Evolutionary conservation across 1,140 invertebrate species (phyloP), one percentile per base, ranked within the genome.

Genomic region (Pinna nobilis): DNA sequence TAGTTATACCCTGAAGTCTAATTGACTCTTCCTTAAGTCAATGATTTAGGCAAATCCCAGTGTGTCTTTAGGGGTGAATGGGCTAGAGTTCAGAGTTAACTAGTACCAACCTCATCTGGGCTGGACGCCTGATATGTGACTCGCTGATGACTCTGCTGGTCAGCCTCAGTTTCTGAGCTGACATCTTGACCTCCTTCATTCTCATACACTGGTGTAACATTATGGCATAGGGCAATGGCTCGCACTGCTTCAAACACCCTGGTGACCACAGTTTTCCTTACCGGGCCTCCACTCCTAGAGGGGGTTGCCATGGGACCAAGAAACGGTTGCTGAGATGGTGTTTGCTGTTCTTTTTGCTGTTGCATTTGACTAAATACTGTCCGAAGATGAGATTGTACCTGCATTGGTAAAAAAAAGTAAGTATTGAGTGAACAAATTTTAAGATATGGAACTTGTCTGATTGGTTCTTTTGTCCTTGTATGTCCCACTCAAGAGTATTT

Each of bases 141-240:
- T 37, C 75, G 78, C 66, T 87, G 83, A 35, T 82, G 76, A 39
- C 77, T 81, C 71, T 88, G 86, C 71, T 86, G 84, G 72, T 88
- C 86, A 72, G 88, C 88, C 69, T 88, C 86, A 37, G 83, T 84
- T 4, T 86, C 82, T 30, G 70, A 47, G 74, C 81, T 80, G 18
- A 89, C 89, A 20, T 88, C 89, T 47, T 84, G 57, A 11, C 74
- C 78, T 44, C 79, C 80, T 53, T 73, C 60, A 39, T 88, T 87
- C 81, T 99, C 97, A 85, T 95, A 96, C 5, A 99, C 96, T 0
- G 98, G 98, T 0, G 98, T 99, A 0, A 99, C 98, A 90, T 99
- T 99, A 87, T 99, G 98, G 90, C 98, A 99, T 5, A 99, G 89
- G 0, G 98, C 97, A 15, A 99, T 89, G 0, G 98, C 97, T 80